Evolutionary conservation across 1,140 invertebrate genomes (phyloP), one percentile per base, ranked within the genome.

Genomic region (Cydia fagiglandana): DNA sequence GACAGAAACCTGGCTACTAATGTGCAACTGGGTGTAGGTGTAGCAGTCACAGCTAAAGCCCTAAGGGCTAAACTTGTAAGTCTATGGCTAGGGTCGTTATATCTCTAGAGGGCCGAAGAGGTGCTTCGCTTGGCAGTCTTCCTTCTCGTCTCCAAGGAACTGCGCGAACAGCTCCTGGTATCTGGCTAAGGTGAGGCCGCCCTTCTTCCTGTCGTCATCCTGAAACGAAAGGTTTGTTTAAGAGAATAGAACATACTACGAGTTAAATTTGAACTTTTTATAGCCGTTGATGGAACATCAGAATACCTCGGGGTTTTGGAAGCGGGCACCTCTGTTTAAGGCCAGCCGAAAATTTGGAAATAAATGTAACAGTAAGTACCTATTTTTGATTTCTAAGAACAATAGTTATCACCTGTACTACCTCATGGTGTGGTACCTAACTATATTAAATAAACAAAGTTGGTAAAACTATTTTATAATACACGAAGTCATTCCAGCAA

Each of bases 121-220:
- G 84, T 96, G 95, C 64, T 96, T 95, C 28, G 96, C 96, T 74
- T 94, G 94, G 78, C 95, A 95, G 84, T 96, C 94, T 75, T 96
- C 96, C 64, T 75, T 86, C 13, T 95, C 95, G 89, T 97, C 96
- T 20, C 96, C 96, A 61, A 97, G 94, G 92, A 96, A 97, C 89
- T 96, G 95, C 0, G 96, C 96, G 83, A 97, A 97, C 0, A 97
- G 93, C 88, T 97, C 96, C 89, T 97, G 96, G 84, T 97, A 97
- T 84, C 96, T 94, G 0, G 95, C 94, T 61, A 97, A 86, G 5
- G 95, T 96, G 13, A 97, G 90, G 28, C 97, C 97, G 41, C 96
- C 96, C 81, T 94, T 94, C 93, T 94, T 95, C 85, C 95, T 94
- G 89, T 97, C 97, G 73, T 97, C 96, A 79, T 97, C 96, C 96